Base-by-base conservation (phyloP, 2,113 vertebrate genomes). In the Otus sunia region DNA sequence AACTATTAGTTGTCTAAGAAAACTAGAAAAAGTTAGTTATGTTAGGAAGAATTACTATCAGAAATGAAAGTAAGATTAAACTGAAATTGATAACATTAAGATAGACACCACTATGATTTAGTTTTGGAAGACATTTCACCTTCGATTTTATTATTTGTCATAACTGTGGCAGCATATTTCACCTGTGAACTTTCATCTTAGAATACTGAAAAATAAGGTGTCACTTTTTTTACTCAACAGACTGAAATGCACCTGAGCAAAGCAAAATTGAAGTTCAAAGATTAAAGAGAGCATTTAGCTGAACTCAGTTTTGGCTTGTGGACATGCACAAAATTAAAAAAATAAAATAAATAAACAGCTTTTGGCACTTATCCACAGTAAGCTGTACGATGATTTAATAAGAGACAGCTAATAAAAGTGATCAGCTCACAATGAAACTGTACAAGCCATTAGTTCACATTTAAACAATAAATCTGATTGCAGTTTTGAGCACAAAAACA, bases 371-470 rank as follows among this genome's bases (percentile, higher is more conserved):
- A 72, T 50, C 83, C 69, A 90, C 66, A 92, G 45, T 34, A 94
- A 95, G 58, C 66, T 76, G 68, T 49, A 92, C 84, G 36, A 17
- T 55, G 43, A 92, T 72, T 69, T 66, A 53, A 66, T 67, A 76
- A 49, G 74, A 78, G 53, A 83, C 19, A 94, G 74, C 66, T 63
- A 92, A 53, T 26, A 90, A 37, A 85, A 36, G 26, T 36, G 36
- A 92, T 23, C 2, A 3, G 69, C 49, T 94, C 84, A 91, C 62
- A 95, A 76, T 66, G 49, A 92, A 95, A 91, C 37, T 82, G 66
- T 91, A 94, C 74, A 95, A 82, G 58, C 69, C 69, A 90, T 68
- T 87, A 91, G 79, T 90, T 95, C 77, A 86, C 84, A 95, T 69
- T 85, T 62, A 94, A 91, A 90, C 80, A 94, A 81, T 66, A 88